Percentiles rank a stretch among this genome's conserved stretches.
These are phyloP conservation scores for Theristicus caerulescens DNA, from an alignment of 2,113 vertebrate species.

Conservation along the genomic window DNA sequence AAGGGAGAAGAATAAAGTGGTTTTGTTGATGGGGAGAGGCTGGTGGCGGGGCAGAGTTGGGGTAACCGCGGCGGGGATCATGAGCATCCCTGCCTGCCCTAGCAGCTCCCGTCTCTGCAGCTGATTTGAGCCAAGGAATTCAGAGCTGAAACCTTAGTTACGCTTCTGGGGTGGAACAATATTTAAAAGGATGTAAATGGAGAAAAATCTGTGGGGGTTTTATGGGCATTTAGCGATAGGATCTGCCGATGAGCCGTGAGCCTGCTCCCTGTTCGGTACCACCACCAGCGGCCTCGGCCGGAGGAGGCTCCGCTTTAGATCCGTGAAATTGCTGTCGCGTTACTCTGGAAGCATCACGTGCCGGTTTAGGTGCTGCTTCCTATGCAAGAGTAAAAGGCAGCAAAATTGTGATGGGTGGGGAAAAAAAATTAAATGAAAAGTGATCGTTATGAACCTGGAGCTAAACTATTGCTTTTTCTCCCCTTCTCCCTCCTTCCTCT, in stretches of 20 bases:
- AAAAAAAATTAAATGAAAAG: background rate
- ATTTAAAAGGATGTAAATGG: background rate
- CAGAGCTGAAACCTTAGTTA: background rate
- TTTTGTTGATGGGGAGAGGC: background rate
- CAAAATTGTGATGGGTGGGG: background rate
- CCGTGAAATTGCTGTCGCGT: fast-evolving
- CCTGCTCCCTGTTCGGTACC: background rate
- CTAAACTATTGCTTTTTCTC: slow-evolving; percentile 78
- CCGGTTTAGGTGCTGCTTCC: background rate
- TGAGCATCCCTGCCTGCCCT: background rate
- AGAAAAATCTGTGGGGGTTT: background rate
- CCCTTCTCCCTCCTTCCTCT: slow-evolving; percentile 46
- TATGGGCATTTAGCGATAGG: fast-evolving
- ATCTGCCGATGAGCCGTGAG: fast-evolving
- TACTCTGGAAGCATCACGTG: background rate
- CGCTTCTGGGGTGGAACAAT: background rate
- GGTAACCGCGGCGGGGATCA: background rate
- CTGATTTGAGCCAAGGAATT: background rate
- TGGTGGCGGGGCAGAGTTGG: background rate
- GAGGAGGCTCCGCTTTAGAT: no score
- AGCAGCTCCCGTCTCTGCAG: background rate
- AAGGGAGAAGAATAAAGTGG: fast-evolving
- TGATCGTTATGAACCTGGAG: background rate
- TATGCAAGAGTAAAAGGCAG: background rate
- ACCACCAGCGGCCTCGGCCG: background rate